These are phyloP conservation scores for Petrocephalus zakoni DNA, from an alignment of 2,113 vertebrate genomes.

Conservation along the genomic window DNA sequence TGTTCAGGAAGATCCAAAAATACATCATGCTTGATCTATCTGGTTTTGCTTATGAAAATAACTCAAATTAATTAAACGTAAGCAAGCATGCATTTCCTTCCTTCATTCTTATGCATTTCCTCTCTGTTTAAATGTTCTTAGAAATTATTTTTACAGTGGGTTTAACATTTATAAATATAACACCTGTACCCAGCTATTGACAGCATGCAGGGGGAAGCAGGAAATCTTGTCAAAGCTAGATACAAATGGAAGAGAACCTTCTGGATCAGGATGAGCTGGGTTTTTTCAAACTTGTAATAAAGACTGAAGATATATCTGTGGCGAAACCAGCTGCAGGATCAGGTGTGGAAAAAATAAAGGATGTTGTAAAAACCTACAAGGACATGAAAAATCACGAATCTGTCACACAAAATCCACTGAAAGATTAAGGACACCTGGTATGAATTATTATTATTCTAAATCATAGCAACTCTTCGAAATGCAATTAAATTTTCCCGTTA, in stretches of 20 bases:
- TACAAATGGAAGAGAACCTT: neutral
- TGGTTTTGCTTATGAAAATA: neutral
- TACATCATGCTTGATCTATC: neutral
- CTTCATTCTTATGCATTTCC: neutral
- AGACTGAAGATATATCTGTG: neutral
- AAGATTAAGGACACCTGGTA: neutral
- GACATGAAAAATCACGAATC: neutral
- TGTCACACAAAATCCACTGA: neutral
- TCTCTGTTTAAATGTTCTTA: neutral
- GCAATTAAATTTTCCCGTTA: neutral
- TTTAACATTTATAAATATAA: neutral
- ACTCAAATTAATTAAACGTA: constrained; percentile 1
- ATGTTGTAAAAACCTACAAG: neutral
- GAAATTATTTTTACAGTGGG: neutral
- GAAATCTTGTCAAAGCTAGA: neutral
- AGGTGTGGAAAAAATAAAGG: neutral
- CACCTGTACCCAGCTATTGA: neutral
- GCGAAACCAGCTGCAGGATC: neutral
- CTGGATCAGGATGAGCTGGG: neutral
- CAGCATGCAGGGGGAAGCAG: neutral
- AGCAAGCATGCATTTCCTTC: neutral
- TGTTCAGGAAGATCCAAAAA: neutral
- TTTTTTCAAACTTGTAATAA: neutral
- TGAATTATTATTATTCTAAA: neutral
- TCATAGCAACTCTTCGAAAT: neutral